phyloP scores from a whole-genome alignment of 2,888 invertebrate genomes.

The Nowickia ferox region DNA sequence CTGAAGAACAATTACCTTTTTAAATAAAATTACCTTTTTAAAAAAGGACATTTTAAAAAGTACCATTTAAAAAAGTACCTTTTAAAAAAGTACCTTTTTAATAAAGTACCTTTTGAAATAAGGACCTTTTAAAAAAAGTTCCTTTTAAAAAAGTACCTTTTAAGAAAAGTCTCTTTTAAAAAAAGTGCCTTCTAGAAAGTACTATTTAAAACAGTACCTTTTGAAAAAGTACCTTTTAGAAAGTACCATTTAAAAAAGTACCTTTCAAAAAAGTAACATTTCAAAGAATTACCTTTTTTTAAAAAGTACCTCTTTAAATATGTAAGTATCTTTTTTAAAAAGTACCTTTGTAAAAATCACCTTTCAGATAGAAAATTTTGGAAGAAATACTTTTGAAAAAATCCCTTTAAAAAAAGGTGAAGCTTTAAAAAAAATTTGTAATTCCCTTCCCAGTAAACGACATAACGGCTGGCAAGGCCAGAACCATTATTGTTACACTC shows the following conservation, averaged over 20 bases:
- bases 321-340: no score
- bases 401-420: neutral
- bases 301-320: no score
- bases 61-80: neutral
- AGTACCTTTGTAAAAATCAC: no score
- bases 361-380: neutral
- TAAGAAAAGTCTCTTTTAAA: neutral
- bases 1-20: no score
- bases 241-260: no score
- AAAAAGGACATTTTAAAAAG: neutral
- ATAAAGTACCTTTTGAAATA: no score
- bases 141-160: neutral
- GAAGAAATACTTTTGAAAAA: no score
- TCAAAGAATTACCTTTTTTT: no score
- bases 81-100: neutral
- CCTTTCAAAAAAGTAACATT: no score
- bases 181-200: neutral
- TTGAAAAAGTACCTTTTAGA: neutral
- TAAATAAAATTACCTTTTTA: neutral
- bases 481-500: conserved; percentile 80
- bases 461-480: conserved; percentile 81
- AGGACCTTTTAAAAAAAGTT: neutral
- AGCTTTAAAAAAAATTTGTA: no score
- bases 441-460: conserved; percentile 79
- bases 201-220: no score